Base-by-base conservation (phyloP, 1,140 invertebrate genomes). In the Spodoptera litura region DNA sequence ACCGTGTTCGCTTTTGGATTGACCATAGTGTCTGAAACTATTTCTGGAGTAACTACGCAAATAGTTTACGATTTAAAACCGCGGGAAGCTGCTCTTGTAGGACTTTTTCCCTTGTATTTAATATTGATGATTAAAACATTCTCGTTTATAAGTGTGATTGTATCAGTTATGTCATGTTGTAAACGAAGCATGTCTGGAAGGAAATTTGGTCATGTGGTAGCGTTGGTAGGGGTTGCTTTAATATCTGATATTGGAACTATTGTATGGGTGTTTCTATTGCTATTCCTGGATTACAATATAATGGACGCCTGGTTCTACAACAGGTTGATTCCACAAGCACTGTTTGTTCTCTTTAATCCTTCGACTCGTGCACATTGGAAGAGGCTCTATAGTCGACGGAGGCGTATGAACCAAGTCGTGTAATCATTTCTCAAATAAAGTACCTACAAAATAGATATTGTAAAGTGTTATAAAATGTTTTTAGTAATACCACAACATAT, bases 121-220 rank as follows among this genome's bases (percentile, higher is more conserved):
- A 56, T 68, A 53, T 11, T 76, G 27, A 51, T 25, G 2, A 15
- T 76, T 4, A 76, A 53, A 31, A 52, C 25, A 8, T 4, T 61
- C 44, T 35, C 76, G 35, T 80, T 80, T 53, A 11, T 75, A 11
- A 68, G 73, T 13, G 56, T 80, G 13, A 68, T 70, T 25, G 9
- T 38, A 12, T 80, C 78, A 6, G 78, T 80, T 3, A 58, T 80
- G 78, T 80, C 78, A 25, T 80, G 78, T 56, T 80, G 62, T 13
- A 71, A 61, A 51, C 52, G 44, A 11, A 55, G 44, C 15, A 61
- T 71, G 13, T 80, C 78, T n/a, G 9, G 53, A 2, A 53, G 78
- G 15, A 80, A 76, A 9, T 53, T 20, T 10, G 44, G 25, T 2
- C 78, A 80, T 31, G 44, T 80, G 4, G 8, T 62, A 6, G 64